Evolutionary conservation across 2,797 vertebrate species (phyloP).

Genomic region (Prunella strophiata): DNA sequence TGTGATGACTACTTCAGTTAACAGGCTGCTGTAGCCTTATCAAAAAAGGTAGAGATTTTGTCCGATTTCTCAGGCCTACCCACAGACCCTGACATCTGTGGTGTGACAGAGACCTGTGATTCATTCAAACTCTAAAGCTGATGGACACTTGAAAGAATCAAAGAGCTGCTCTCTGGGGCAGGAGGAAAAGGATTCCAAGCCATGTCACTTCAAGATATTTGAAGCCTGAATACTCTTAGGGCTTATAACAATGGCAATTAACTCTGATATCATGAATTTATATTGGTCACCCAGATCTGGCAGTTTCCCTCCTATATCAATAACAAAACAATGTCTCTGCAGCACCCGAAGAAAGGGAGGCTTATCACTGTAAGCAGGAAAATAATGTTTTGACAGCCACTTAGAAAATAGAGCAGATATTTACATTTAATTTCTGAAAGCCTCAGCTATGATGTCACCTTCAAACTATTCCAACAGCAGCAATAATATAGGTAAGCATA

Average conservation of each 20-base stretch:
- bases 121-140: not conserved
- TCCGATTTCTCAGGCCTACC: not conserved
- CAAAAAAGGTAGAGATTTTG: not conserved
- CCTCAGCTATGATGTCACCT: not conserved
- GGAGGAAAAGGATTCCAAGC: not conserved
- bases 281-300: not conserved
- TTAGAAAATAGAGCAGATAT: not conserved
- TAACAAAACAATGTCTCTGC: not conserved
- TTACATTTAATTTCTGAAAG: not conserved
- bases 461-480: not conserved
- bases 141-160: not conserved
- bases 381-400: not conserved
- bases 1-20: not conserved
- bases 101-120: not conserved
- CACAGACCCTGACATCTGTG: fast-evolving
- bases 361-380: not conserved
- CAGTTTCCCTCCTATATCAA: not conserved
- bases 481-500: not conserved
- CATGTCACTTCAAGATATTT: not conserved
- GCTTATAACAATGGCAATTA: not conserved
- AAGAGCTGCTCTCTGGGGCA: not conserved
- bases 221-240: not conserved
- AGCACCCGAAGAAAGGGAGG: not conserved
- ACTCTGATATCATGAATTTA: not conserved
- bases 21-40: not conserved